These are phyloP conservation scores for Egretta garzetta DNA, from an alignment of 2,113 vertebrate genomes.

Conservation along the genomic window DNA sequence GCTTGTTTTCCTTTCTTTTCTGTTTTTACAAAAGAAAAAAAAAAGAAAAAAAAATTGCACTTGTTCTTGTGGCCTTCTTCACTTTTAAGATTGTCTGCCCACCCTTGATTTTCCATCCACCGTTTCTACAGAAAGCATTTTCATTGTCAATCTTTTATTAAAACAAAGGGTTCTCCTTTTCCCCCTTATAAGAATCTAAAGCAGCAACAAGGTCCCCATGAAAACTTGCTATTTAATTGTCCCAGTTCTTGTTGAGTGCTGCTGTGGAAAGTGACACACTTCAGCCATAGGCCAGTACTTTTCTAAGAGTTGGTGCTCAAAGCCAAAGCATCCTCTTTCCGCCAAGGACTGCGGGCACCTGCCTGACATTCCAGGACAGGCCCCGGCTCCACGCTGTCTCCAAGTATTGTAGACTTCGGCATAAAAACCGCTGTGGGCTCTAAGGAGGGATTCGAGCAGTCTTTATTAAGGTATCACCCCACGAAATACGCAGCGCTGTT, in stretches of 20 bases:
- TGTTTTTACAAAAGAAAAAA: neutral
- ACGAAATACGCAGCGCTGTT: slow-evolving; percentile 21
- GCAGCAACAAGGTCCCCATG: slow-evolving; percentile 87
- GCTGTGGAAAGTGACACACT: slow-evolving; percentile 86
- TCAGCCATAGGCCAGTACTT: slow-evolving; percentile 86
- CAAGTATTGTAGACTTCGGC: slow-evolving; percentile 1
- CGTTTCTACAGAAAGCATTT: slow-evolving; percentile 66
- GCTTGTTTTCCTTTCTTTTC: slow-evolving; percentile 27
- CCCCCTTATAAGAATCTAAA: slow-evolving; percentile 85
- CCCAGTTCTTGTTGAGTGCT: slow-evolving; percentile 86
- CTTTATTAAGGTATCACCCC: slow-evolving; percentile 80
- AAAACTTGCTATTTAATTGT: slow-evolving; percentile 86
- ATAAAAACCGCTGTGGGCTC: neutral
- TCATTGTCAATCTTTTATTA: slow-evolving; percentile 60
- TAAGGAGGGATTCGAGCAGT: neutral
- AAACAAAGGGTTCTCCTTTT: slow-evolving; percentile 70
- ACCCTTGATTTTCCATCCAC: slow-evolving; percentile 71
- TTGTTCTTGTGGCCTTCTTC: slow-evolving; percentile 87
- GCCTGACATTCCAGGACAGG: neutral
- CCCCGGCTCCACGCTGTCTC: slow-evolving; percentile 6
- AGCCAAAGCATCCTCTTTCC: slow-evolving; percentile 30
- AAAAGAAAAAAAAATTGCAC: slow-evolving; percentile 26
- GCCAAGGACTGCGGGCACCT: slow-evolving; percentile 1
- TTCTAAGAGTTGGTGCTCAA: slow-evolving; percentile 43
- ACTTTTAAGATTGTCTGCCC: slow-evolving; percentile 78